Percentiles rank a stretch among this genome's conserved stretches.
phyloP scores from a whole-genome alignment of 2,797 vertebrate species.

The Mareca penelope region DNA sequence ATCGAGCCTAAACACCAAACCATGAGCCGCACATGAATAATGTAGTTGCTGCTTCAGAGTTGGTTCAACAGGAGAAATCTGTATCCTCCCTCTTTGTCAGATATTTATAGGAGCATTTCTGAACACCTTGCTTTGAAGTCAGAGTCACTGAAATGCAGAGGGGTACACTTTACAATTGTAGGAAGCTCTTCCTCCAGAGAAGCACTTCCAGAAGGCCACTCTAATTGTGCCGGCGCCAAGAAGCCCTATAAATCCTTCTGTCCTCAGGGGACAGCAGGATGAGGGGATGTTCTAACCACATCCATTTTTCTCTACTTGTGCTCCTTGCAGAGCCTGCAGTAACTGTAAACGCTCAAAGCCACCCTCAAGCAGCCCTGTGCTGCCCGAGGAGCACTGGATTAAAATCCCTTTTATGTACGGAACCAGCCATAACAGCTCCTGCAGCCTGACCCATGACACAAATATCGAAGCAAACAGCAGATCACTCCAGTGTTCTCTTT shows the following conservation, averaged over 20 bases:
- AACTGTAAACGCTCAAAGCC: conserved; percentile 4
- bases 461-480: conserved; percentile 44
- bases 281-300: conserved; percentile 37
- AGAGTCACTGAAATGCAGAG: background rate
- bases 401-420: background rate
- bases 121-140: conserved; percentile 34
- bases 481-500: background rate
- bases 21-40: conserved; percentile 27
- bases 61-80: conserved; percentile 8
- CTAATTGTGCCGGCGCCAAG: background rate
- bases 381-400: background rate
- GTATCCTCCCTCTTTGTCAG: background rate
- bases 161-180: background rate
- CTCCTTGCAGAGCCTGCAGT: background rate
- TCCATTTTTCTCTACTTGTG: background rate
- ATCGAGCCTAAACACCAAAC: conserved; percentile 37
- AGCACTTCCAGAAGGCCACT: conserved; percentile 33
- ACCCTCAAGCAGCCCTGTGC: background rate
- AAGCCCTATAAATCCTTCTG: conserved; percentile 19
- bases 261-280: conserved; percentile 25
- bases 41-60: background rate
- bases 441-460: background rate
- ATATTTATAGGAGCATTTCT: conserved; percentile 27
- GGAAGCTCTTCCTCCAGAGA: conserved; percentile 31
- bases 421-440: background rate